Conservation (phyloP, 2,797 vertebrate genomes). For the Borostomias antarcticus region DNA sequence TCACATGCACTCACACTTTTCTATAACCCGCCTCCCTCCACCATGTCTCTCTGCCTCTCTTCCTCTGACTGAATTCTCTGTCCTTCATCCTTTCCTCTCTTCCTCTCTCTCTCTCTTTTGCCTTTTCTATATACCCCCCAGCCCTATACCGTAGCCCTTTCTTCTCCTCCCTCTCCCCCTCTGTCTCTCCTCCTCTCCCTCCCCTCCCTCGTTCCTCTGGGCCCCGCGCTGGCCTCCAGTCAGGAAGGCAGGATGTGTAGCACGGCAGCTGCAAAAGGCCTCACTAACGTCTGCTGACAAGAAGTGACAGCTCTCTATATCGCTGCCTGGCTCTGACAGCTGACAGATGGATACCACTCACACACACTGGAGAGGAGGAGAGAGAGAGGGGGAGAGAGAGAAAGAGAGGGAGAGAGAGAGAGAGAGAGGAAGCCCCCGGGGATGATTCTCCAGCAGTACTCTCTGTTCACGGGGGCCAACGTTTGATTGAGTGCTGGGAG, state of each 20-base stretch:
- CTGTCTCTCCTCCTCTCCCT: neutral
- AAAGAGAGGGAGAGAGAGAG: conserved; percentile 36
- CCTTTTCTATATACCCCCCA: too few relatives aligned
- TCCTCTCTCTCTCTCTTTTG: too few relatives aligned
- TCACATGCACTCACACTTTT: too few relatives aligned
- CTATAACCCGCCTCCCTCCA: too few relatives aligned
- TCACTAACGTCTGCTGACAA: conserved; percentile 91
- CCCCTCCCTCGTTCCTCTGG: too few relatives aligned
- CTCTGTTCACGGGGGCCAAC: conserved; percentile 86
- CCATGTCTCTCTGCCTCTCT: too few relatives aligned
- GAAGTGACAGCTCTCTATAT: conserved; percentile 98
- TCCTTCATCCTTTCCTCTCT: neutral
- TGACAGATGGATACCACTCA: conserved; percentile 99
- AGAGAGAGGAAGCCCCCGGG: conserved; percentile 70
- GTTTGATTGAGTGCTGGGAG: conserved; percentile 85
- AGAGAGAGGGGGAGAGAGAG: conserved; percentile 20
- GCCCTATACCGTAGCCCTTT: too few relatives aligned
- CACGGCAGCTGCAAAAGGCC: conserved; percentile 95
- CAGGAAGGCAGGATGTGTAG: conserved; percentile 73
- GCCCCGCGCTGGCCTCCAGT: conserved; percentile 74
- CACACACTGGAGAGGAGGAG: conserved; percentile 83
- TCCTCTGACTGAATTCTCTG: too few relatives aligned
- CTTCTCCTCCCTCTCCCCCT: neutral
- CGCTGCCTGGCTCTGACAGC: conserved; percentile 96
- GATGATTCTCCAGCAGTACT: conserved; percentile 86